Base-by-base conservation (phyloP, 1,140 invertebrate genomes). In the Atta texana region DNA sequence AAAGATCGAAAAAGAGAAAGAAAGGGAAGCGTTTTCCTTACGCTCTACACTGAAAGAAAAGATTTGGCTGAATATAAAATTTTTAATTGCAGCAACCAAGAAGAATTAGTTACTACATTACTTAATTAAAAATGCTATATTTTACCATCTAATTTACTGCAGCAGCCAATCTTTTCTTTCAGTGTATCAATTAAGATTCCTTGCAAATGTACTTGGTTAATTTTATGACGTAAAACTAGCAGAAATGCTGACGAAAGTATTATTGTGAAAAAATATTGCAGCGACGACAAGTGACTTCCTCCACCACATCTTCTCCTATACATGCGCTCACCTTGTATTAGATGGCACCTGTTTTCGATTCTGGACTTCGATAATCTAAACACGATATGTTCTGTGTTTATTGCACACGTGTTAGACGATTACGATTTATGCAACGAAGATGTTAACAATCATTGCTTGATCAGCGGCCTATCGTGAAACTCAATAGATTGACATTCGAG, bases 331-430 rank as follows among this genome's bases (percentile, higher is more conserved):
- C 68, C 69, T 74, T 86, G 78, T 51, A 28, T 31, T 39, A 66
- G 75, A 55, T 69, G 88, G 31, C 85, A 90, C 80, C 88, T 90
- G 89, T 85, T 90, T 88, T 89, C 80, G 75, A 89, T 90, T 81
- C 61, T 69, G 68, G 61, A 51, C 86, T 87, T 85, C 66, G 80
- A 85, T 89, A 89, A 89, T 90, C 78, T 59, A 90, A 89, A 90
- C 88, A 88, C 86, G 88, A 87, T 75, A 69, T 28, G 14, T 21
- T 31, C 10, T 61, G 14, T 24, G 24, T 75, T 85, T 77, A 69
- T 85, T 77, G 66, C 88, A 34, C 85, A 72, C 74, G 75, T 74
- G 66, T n/a, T 55, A 2, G 14, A 39, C 12, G 53, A 59, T 89
- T 89, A 34, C 31, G 31, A 34, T 34, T 34, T 34, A 69, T 44